Percentiles rank a stretch among this genome's conserved stretches.
Evolutionary conservation across 2,888 invertebrate species (phyloP).

Genomic region (Cataglyphis altisquamis): DNA sequence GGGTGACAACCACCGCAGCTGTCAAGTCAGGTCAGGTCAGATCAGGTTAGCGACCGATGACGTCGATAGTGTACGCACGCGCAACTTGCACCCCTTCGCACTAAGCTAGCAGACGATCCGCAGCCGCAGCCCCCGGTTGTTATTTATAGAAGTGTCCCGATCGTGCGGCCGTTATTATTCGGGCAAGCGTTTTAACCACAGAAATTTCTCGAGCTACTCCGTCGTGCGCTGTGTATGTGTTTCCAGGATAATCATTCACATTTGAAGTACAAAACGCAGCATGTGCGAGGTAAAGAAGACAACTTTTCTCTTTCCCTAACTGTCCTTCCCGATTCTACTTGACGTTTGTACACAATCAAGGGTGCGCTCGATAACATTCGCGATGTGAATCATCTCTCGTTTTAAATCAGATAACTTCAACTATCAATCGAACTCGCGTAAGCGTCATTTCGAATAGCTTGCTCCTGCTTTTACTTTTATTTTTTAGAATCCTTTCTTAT

Average conservation of each 20-base stretch:
- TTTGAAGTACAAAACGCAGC: not conserved
- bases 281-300: constrained; percentile 15
- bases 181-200: not conserved
- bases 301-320: too few species aligned
- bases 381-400: not conserved
- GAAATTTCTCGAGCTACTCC: not conserved
- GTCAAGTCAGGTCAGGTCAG: constrained; percentile 5
- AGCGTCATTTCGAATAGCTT: not conserved
- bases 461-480: not conserved
- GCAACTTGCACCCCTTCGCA: constrained; percentile 61
- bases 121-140: constrained; percentile 39
- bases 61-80: constrained; percentile 80
- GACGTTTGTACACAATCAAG: constrained; percentile 17
- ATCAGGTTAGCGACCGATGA: constrained; percentile 62
- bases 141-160: constrained; percentile 77
- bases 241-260: constrained; percentile 1
- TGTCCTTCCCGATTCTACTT: not conserved
- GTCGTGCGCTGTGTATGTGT: not conserved
- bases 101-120: constrained; percentile 71
- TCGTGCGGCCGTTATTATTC: constrained; percentile 27
- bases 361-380: constrained; percentile 5
- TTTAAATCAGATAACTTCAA: constrained; percentile 22
- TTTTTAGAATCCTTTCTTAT: not conserved
- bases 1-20: constrained; percentile 32
- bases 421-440: not conserved